Percentiles rank a stretch among this genome's conserved stretches.
phyloP scores from a whole-genome alignment of 2,113 vertebrate genomes.

The Cnemophilus loriae region DNA sequence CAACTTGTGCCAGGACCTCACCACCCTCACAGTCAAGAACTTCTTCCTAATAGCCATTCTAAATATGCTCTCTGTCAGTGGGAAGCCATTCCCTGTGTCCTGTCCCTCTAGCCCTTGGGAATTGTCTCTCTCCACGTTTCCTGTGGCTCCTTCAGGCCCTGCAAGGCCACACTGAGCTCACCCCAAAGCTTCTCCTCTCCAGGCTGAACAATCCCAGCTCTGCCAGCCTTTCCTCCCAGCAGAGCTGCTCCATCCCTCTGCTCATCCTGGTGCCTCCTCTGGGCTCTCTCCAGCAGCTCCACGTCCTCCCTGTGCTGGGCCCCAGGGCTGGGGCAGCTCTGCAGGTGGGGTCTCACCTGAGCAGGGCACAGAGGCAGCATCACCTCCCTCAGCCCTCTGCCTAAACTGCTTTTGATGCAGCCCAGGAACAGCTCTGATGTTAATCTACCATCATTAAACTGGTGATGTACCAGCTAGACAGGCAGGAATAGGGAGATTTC shows the following conservation, averaged over 20 bases:
- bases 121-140: neutral
- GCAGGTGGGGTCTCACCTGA: neutral
- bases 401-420: neutral
- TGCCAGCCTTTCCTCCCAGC: neutral
- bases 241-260: neutral
- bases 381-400: neutral
- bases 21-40: fast-evolving
- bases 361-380: fast-evolving
- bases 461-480: neutral
- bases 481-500: neutral
- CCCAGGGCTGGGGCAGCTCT: neutral
- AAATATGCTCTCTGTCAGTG: neutral
- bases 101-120: neutral
- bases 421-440: neutral
- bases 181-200: neutral
- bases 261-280: neutral
- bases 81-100: neutral
- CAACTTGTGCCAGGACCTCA: fast-evolving
- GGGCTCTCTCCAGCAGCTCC: neutral
- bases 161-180: neutral
- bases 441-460: neutral
- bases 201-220: neutral
- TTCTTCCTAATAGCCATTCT: fast-evolving
- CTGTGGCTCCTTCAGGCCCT: neutral
- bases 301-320: neutral